phyloP scores from a whole-genome alignment of 2,888 invertebrate species.

The Drosophila borborema region DNA sequence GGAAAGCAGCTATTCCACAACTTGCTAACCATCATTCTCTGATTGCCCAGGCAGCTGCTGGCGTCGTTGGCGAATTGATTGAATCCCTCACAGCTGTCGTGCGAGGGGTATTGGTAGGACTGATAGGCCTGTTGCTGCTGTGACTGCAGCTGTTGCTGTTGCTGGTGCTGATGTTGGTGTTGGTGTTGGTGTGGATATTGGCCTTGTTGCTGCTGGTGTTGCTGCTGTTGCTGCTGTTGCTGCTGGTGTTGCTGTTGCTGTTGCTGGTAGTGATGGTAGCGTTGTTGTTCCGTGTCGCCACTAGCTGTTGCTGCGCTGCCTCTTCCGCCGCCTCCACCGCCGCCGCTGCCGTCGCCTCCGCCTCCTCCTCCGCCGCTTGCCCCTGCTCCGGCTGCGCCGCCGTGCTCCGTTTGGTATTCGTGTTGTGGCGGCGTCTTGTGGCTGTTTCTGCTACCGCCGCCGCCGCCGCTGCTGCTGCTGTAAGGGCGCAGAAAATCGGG shows the following conservation, averaged over 20 bases:
- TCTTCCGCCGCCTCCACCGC: slow-evolving; percentile 20
- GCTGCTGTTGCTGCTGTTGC: slow-evolving; percentile 39
- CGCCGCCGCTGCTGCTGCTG: slow-evolving; percentile 72
- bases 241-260: slow-evolving; percentile 33
- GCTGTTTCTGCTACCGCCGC: slow-evolving; percentile 71
- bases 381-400: slow-evolving; percentile 66
- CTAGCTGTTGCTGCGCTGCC: slow-evolving; percentile 15
- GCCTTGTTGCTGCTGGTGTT: slow-evolving; percentile 55
- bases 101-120: slow-evolving; percentile 68
- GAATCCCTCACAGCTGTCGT: slow-evolving; percentile 83
- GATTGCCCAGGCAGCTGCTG: slow-evolving; percentile 80
- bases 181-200: slow-evolving; percentile 52
- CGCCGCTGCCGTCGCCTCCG: slow-evolving; percentile 50
- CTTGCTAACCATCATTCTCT: slow-evolving; percentile 85
- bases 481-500: slow-evolving; percentile 74
- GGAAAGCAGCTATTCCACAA: slow-evolving; percentile 85
- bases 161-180: slow-evolving; percentile 48
- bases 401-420: slow-evolving; percentile 77
- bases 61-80: slow-evolving; percentile 81
- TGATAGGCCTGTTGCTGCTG: slow-evolving; percentile 67
- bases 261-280: slow-evolving; percentile 62
- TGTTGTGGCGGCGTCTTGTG: slow-evolving; percentile 77
- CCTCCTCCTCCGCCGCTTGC: slow-evolving; percentile 30
- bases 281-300: slow-evolving; percentile 56
- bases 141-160: slow-evolving; percentile 57